Evolutionary conservation across 2,888 invertebrate genomes (phyloP).

Genomic region (Drymonia ruficornis): DNA sequence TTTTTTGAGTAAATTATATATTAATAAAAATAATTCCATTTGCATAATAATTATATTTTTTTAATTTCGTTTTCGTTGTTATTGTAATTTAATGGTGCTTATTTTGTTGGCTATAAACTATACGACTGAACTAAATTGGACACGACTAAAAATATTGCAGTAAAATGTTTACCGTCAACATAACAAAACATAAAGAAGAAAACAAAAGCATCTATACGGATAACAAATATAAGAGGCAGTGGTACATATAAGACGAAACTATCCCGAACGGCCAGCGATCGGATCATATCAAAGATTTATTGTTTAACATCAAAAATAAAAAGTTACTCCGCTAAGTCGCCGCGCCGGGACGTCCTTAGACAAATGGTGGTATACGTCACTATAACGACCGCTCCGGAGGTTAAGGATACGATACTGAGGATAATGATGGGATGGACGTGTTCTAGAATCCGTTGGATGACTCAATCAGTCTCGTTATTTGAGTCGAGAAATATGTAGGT

Average conservation of each 20-base stretch:
- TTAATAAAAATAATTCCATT: no score
- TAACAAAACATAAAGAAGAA: no score
- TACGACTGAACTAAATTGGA: no score
- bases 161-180: no score
- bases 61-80: no score
- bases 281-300: slow-evolving; percentile 44
- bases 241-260: slow-evolving; percentile 22
- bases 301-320: slow-evolving; percentile 50
- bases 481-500: not conserved
- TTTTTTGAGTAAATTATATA: no score
- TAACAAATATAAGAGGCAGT: not conserved
- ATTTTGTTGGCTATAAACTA: no score
- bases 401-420: slow-evolving; percentile 48
- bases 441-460: slow-evolving; percentile 7
- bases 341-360: slow-evolving; percentile 38
- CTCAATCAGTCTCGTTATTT: slow-evolving; percentile 1
- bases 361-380: slow-evolving; percentile 59
- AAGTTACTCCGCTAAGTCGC: slow-evolving; percentile 44
- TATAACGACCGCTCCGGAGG: slow-evolving; percentile 57
- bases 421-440: slow-evolving; percentile 24
- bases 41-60: no score
- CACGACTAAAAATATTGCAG: no score
- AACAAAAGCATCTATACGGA: no score
- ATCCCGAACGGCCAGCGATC: slow-evolving; percentile 27
- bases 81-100: no score